Percentiles rank a stretch among this genome's conserved stretches.
These are phyloP conservation scores for Lycaena phlaeas DNA, from an alignment of 2,888 invertebrate species.

Conservation along the genomic window DNA sequence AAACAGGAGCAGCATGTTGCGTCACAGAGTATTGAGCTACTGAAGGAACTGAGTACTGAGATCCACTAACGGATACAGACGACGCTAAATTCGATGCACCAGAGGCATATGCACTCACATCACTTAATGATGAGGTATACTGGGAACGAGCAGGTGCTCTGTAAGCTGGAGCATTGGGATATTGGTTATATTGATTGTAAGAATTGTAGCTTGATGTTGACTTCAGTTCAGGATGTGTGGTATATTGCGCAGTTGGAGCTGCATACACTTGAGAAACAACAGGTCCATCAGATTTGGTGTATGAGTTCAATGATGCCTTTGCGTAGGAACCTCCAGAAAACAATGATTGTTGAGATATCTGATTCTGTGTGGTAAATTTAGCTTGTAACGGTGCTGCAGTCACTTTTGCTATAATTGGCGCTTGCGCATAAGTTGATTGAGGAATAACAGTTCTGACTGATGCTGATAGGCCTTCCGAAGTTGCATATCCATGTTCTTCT, in stretches of 20 bases:
- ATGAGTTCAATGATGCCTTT: slow-evolving; percentile 56
- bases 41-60: slow-evolving; percentile 7
- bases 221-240: slow-evolving; percentile 45
- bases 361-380: slow-evolving; percentile 46
- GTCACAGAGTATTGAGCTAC: slow-evolving; percentile 6
- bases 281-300: slow-evolving; percentile 48
- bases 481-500: slow-evolving; percentile 70
- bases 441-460: slow-evolving; percentile 48
- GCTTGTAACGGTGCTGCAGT: slow-evolving; percentile 61
- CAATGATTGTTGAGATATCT: slow-evolving; percentile 39
- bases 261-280: slow-evolving; percentile 62
- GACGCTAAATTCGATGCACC: neutral
- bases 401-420: slow-evolving; percentile 66
- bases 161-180: slow-evolving; percentile 23
- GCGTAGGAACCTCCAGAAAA: slow-evolving; percentile 42
- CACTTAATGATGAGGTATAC: slow-evolving; percentile 12
- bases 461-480: slow-evolving; percentile 64
- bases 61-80: slow-evolving; percentile 13
- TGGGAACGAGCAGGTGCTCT: slow-evolving; percentile 23
- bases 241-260: slow-evolving; percentile 46
- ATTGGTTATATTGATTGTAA: slow-evolving; percentile 20
- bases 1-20: slow-evolving; percentile 14
- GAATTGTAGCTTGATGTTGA: slow-evolving; percentile 16
- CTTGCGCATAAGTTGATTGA: slow-evolving; percentile 58
- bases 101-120: slow-evolving; percentile 14